Base-by-base conservation (phyloP, 2,113 vertebrate genomes). In the Tachysurus fulvidraco region DNA sequence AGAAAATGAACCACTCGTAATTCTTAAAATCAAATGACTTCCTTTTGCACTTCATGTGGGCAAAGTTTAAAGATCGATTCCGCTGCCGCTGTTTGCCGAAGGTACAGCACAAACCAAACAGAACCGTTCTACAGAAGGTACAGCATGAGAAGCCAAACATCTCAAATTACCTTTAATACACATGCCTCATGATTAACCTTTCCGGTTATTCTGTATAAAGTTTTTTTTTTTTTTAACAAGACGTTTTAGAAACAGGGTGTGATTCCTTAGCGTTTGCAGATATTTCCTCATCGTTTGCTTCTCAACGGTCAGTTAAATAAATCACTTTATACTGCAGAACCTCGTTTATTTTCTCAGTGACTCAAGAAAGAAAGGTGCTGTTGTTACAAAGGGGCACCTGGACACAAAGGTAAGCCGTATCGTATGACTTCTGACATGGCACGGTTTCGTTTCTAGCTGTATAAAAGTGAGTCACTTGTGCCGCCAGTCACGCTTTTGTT, bases 401-500 rank as follows among this genome's bases (percentile, higher is more conserved):
- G 55, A 74, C 78, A 55, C 84, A 76, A 59, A 89, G 54, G 60
- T 60, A 81, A 81, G 86, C 6, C 41, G 46, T 84, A 82, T 54
- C 16, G 5, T 50, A 17, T 71, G 21, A 81, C 78, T 54, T n/a
- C 71, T 84, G 52, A 73, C 19, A 60, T 7, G 54, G 28, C 6
- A 9, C 36, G 78, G 88, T 80, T 80, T 86, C 7, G 7, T 84
- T 81, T 73, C 13, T 79, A 21, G 55, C 67, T 80, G 81, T 64
- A 73, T 80, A 25, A 85, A 12, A 46, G 21, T 89, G 69, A 85
- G 86, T 85, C 87, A 85, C 50, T 25, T 0, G 74, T 16, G 50
- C 81, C 30, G 64, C 50, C 57, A 23, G 86, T 71, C 62, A 25
- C 21, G 55, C 79, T 79, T 87, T 74, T 84, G 60, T 88, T 88